These are phyloP conservation scores for Achatina immaculata DNA, from an alignment of 1,140 invertebrate genomes.

Conservation along the genomic window DNA sequence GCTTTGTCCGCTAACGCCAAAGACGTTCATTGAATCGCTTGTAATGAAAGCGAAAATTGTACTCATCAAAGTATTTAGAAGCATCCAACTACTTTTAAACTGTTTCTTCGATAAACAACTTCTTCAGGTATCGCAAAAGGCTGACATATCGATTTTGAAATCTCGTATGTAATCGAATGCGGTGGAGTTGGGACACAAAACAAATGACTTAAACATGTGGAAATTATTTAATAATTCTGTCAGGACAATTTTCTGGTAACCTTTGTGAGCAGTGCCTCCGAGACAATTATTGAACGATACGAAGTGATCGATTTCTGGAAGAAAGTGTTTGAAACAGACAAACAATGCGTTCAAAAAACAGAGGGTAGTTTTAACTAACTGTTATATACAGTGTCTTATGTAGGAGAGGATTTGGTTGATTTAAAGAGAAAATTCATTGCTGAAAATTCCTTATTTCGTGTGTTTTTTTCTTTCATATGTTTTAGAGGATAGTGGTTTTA, in stretches of 20 bases:
- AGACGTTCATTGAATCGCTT: background rate
- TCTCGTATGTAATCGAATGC: background rate
- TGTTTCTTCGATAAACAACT: slow-evolving; percentile 9
- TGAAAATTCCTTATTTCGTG: too few relatives aligned
- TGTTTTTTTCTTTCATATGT: too few relatives aligned
- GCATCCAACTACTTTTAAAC: background rate
- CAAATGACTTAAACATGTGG: slow-evolving; percentile 16
- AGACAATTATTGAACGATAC: slow-evolving; percentile 7
- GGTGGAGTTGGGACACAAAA: slow-evolving; percentile 4
- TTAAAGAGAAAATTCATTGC: too few relatives aligned
- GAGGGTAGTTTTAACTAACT: too few relatives aligned
- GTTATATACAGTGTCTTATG: too few relatives aligned
- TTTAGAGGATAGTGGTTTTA: too few relatives aligned
- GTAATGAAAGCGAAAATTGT: background rate
- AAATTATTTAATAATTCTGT: slow-evolving; percentile 17
- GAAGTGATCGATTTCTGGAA: background rate
- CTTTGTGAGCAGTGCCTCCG: background rate
- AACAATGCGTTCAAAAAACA: too few relatives aligned
- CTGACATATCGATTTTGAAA: slow-evolving; percentile 14
- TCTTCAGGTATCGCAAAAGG: slow-evolving; percentile 5
- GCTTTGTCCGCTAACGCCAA: too few relatives aligned
- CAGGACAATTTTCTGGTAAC: slow-evolving; percentile 3
- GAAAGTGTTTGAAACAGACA: background rate
- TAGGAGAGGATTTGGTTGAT: too few relatives aligned
- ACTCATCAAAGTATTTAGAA: background rate